Conservation (phyloP, 2,888 invertebrate species). For the Fabriciana adippe region DNA sequence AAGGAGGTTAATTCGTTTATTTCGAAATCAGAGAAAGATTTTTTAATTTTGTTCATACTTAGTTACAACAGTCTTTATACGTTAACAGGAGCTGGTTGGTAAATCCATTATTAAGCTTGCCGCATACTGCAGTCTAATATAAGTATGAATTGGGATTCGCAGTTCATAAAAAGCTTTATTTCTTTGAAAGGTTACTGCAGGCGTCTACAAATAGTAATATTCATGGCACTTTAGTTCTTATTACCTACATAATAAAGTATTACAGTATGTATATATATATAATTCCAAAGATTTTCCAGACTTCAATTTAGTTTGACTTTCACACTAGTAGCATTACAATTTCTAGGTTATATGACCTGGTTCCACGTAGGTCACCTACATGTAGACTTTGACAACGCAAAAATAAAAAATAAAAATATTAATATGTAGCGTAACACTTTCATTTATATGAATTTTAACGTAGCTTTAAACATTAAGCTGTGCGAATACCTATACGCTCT, state of each 20-base stretch:
- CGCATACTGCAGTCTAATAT: slow-evolving; percentile 23
- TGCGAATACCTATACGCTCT: too few species aligned
- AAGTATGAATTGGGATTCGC: slow-evolving; percentile 17
- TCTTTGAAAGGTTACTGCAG: slow-evolving; percentile 25
- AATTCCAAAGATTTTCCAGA: slow-evolving; percentile 21
- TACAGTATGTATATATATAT: background rate
- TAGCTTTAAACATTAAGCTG: too few species aligned
- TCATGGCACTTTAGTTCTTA: slow-evolving; percentile 21
- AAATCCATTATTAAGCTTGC: slow-evolving; percentile 19
- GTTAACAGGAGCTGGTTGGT: slow-evolving; percentile 10
- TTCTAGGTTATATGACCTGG: slow-evolving; percentile 53
- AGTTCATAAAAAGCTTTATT: slow-evolving; percentile 22
- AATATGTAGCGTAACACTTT: too few species aligned
- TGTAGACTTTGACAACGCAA: background rate
- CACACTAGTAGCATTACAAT: slow-evolving; percentile 48
- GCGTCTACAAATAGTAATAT: slow-evolving; percentile 11
- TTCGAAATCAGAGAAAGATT: too few species aligned
- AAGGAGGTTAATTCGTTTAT: too few species aligned
- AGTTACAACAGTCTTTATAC: background rate
- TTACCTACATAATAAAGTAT: background rate
- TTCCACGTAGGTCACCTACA: slow-evolving; percentile 52
- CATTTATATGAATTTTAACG: too few species aligned
- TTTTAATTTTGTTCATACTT: background rate
- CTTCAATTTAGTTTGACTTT: slow-evolving; percentile 25
- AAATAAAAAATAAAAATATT: too few species aligned